Conservation (phyloP, 2,113 vertebrate species). For the Rhombomys opimus region DNA sequence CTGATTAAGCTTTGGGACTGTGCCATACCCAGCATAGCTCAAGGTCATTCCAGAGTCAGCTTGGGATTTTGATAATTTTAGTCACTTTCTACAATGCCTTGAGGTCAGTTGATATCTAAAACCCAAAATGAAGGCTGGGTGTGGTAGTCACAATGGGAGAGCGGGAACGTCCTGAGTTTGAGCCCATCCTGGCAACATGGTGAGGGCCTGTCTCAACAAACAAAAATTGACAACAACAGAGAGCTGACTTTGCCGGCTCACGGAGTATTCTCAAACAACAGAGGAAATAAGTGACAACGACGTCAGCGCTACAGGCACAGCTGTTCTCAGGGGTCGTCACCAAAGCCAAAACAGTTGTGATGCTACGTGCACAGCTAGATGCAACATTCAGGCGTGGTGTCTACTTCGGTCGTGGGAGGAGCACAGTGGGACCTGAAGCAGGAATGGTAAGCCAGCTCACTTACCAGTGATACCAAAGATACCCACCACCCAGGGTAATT, state of each 20-base stretch:
- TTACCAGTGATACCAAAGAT: conserved; percentile 1
- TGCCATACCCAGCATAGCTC: background rate
- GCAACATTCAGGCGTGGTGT: background rate
- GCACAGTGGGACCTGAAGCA: background rate
- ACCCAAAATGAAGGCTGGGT: background rate
- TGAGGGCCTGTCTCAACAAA: background rate
- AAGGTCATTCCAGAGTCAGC: conserved; percentile 25
- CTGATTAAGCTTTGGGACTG: background rate
- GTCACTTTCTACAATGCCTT: background rate
- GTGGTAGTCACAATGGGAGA: background rate
- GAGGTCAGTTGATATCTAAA: background rate
- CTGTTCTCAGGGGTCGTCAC: background rate
- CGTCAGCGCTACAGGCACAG: background rate
- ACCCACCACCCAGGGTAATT: conserved; percentile 69
- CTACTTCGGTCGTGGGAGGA: conserved; percentile 40
- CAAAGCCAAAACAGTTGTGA: background rate
- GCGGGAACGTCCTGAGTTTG: background rate
- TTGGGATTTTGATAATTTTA: background rate
- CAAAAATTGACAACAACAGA: background rate
- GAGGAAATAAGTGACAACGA: background rate
- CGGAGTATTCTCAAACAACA: background rate
- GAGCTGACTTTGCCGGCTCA: background rate
- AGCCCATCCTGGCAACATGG: background rate
- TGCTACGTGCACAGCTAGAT: background rate
- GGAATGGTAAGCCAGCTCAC: conserved; percentile 39